Evolutionary conservation across 2,797 vertebrate genomes (phyloP).

Genomic region (Ispidina picta): DNA sequence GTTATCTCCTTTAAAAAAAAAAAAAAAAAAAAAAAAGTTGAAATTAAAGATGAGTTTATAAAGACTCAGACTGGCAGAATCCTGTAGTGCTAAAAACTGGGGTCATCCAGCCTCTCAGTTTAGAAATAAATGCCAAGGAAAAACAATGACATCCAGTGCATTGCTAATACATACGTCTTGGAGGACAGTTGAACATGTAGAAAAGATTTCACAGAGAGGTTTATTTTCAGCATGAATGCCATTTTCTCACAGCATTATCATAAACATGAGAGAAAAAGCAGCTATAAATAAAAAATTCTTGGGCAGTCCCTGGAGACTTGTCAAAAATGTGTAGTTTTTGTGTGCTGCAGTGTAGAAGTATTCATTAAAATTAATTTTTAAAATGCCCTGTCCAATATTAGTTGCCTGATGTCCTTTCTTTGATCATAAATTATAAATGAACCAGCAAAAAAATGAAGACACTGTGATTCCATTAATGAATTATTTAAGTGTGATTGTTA

Average conservation of each 20-base stretch:
- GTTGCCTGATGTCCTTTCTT: constrained; percentile 60
- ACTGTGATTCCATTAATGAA: constrained; percentile 32
- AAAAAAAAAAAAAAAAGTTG: neutral
- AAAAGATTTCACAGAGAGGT: constrained; percentile 25
- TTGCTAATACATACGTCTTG: constrained; percentile 32
- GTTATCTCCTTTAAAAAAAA: constrained; percentile 19
- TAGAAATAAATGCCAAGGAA: constrained; percentile 12
- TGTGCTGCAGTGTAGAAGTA: constrained; percentile 3
- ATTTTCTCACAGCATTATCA: constrained; percentile 27
- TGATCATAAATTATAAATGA: constrained; percentile 69
- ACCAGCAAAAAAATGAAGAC: constrained; percentile 35
- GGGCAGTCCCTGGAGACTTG: neutral
- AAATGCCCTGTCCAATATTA: constrained; percentile 57
- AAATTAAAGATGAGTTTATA: constrained; percentile 32
- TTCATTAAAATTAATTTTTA: constrained; percentile 74
- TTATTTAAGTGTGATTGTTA: constrained; percentile 67
- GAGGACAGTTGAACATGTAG: neutral
- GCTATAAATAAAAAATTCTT: constrained; percentile 50
- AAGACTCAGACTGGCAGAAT: neutral
- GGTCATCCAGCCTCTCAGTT: neutral
- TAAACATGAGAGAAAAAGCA: constrained; percentile 31
- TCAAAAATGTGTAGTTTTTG: constrained; percentile 35
- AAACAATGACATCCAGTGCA: constrained; percentile 2
- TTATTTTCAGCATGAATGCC: constrained; percentile 36
- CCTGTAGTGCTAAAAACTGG: neutral